Percentiles rank a stretch among this genome's conserved stretches.
These are phyloP conservation scores for Drosophila aldrichi DNA, from an alignment of 2,888 invertebrate genomes.

Conservation along the genomic window DNA sequence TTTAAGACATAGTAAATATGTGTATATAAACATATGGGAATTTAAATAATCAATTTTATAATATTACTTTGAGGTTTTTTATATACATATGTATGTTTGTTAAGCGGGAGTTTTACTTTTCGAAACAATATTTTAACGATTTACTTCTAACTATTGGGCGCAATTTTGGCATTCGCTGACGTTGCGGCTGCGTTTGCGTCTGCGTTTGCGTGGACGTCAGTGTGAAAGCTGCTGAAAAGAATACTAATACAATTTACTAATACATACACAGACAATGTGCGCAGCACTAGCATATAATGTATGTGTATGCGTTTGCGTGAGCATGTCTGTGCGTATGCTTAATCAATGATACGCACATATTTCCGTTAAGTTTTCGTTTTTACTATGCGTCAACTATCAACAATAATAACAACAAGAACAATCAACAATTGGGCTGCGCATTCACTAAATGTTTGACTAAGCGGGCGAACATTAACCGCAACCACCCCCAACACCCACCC, in stretches of 20 bases:
- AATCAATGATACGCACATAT: conserved; percentile 14
- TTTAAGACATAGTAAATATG: conserved; percentile 21
- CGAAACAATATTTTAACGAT: neutral
- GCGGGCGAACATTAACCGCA: conserved; percentile 42
- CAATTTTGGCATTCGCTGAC: neutral
- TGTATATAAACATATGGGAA: neutral
- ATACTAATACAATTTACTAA: conserved; percentile 14
- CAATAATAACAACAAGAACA: neutral
- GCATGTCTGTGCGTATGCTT: conserved; percentile 15
- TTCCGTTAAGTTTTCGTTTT: conserved; percentile 10
- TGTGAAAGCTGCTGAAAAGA: neutral
- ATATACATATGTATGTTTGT: conserved; percentile 1
- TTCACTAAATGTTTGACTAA: conserved; percentile 56
- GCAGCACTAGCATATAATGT: neutral
- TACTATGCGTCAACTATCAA: conserved; percentile 11
- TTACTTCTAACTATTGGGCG: conserved; percentile 2
- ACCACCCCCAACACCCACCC: too few species aligned
- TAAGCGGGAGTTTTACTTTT: conserved; percentile 2
- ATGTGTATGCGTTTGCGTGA: neutral
- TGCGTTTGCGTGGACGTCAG: neutral
- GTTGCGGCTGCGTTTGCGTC: neutral
- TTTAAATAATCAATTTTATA: neutral
- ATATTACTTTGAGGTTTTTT: neutral
- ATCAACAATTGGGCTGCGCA: conserved; percentile 22
- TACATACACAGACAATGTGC: neutral